Base-by-base conservation (phyloP, 2,113 vertebrate species). In the Elachura formosa region DNA sequence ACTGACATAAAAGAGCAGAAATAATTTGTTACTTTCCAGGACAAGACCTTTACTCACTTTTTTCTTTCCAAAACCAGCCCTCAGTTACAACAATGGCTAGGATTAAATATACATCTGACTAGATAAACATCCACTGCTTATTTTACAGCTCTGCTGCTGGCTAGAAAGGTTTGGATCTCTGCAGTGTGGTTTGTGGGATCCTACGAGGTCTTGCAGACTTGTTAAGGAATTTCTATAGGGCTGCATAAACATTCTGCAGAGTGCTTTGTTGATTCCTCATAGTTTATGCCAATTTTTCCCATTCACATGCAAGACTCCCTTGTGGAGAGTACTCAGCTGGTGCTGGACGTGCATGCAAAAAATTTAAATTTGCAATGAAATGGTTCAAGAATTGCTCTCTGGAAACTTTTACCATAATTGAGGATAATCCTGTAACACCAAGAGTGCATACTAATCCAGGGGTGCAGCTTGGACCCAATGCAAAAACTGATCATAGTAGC, bases 361-460 rank as follows among this genome's bases (percentile, higher is more conserved):
- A 6, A 4, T 1, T 46, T 63, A 11, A 2, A 33, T 84, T 68
- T 78, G 52, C 61, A 64, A 52, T 17, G 11, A 67, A 88, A 20
- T 0, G 0, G 36, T 34, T 80, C 46, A 46, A 83, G 29, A 61
- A 86, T 15, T 84, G 15, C 21, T 74, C 26, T 89, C 79, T 72
- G 76, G 38, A 77, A 45, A 36, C 24, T 61, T 93, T 66, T 97
- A 98, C 98, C 98, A 98, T 98, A 96, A 99, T 12, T 40, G 98
- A 98, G 11, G 98, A 99, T 28, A 99, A 98, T 17, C 98, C 98
- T 5, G 98, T 98, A 83, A 98, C 98, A 2, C 98, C 98, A 80
- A 98, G 98, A 16, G 98, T 97, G 52, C 98, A 98, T 81, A 97
- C 96, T 64, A 99, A 91, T 48, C 98, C 98, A 15, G 96, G 98